phyloP scores from a whole-genome alignment of 2,888 invertebrate species.

The Tricholauxania praeusta region DNA sequence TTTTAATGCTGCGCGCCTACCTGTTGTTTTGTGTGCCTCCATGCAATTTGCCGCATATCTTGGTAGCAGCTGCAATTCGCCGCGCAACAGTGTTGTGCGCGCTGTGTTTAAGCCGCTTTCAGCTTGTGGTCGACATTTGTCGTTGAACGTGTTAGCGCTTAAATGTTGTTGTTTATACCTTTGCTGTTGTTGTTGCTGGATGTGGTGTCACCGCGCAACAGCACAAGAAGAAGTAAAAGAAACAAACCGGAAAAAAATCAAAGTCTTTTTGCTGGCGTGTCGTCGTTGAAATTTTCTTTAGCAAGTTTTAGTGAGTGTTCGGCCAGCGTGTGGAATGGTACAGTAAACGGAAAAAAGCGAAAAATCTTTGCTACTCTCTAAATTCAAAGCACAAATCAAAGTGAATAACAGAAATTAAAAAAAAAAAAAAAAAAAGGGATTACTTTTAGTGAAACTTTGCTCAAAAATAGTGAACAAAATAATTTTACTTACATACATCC shows the following conservation, averaged over 20 bases:
- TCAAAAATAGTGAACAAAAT: background rate
- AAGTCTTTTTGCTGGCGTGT: conserved; percentile 23
- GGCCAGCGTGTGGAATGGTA: conserved; percentile 68
- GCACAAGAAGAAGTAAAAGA: conserved; percentile 18
- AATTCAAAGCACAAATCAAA: background rate
- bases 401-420: background rate
- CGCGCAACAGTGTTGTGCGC: background rate
- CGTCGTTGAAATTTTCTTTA: conserved; percentile 54
- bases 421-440: conserved; percentile 2
- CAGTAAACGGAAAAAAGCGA: conserved; percentile 56
- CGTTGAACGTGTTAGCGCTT: conserved; percentile 22
- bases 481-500: background rate
- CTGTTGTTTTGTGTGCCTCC: conserved; percentile 7
- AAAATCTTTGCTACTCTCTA: background rate
- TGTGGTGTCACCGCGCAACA: background rate
- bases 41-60: conserved; percentile 19
- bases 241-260: background rate
- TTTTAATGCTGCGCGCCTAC: background rate
- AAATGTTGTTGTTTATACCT: background rate
- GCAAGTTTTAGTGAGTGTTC: conserved; percentile 68
- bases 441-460: conserved; percentile 26
- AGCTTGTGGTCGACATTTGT: conserved; percentile 24
- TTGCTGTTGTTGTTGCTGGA: conserved; percentile 1
- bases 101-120: background rate
- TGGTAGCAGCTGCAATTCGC: background rate